Conservation (phyloP, 1,140 invertebrate species). For the Macrosteles quadrilineatus region DNA sequence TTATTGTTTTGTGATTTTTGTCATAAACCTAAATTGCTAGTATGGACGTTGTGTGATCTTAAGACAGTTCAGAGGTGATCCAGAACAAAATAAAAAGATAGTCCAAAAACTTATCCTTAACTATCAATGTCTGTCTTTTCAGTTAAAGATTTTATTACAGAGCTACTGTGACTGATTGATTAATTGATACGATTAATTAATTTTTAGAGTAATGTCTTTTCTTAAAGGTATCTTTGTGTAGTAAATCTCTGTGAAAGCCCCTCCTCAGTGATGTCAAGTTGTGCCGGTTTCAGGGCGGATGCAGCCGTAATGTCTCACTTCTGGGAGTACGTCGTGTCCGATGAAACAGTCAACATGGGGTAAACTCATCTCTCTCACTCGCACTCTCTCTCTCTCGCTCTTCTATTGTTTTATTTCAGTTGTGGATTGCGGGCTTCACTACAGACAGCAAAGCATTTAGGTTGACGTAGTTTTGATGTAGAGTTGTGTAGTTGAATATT, state of each 20-base stretch:
- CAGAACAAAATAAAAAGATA: too few species aligned
- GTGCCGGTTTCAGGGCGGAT: slow-evolving; percentile 71
- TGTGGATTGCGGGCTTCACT: neutral
- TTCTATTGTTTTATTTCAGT: slow-evolving; percentile 31
- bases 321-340: slow-evolving; percentile 79
- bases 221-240: too few species aligned
- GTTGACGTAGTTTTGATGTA: neutral
- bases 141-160: too few species aligned
- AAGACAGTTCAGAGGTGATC: too few species aligned
- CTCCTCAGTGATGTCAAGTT: slow-evolving; percentile 16
- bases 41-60: too few species aligned
- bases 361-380: slow-evolving; percentile 52
- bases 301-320: slow-evolving; percentile 88
- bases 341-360: slow-evolving; percentile 62
- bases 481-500: neutral
- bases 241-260: slow-evolving; percentile 16
- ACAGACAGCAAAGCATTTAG: neutral
- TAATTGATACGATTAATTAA: too few species aligned
- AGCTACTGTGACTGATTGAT: too few species aligned
- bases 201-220: neutral
- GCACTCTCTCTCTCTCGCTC: slow-evolving; percentile 29
- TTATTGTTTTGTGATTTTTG: too few species aligned
- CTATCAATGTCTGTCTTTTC: too few species aligned
- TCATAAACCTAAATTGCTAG: too few species aligned
- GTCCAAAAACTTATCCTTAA: too few species aligned